Conservation (phyloP, 2,888 invertebrate genomes). For the Drepanosiphum platanoidis region DNA sequence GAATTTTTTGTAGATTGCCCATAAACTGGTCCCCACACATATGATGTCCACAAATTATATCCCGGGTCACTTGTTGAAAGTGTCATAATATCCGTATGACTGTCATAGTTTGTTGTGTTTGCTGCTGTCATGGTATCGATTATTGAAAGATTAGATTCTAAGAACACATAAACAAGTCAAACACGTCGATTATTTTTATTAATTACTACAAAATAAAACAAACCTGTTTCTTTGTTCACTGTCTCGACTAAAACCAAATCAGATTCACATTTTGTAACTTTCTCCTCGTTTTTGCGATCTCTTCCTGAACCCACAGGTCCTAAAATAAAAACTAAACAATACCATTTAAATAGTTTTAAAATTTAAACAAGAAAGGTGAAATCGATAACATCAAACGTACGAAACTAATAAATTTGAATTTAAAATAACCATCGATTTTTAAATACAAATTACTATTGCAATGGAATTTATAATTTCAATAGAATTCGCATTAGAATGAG, state of each 20-base stretch:
- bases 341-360: neutral
- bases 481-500: too few species aligned
- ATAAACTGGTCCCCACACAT: conserved; percentile 52
- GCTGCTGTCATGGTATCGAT: conserved; percentile 11
- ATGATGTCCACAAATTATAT: conserved; percentile 60
- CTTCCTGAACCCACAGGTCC: conserved; percentile 58
- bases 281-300: conserved; percentile 52
- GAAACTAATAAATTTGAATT: neutral
- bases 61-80: conserved; percentile 52
- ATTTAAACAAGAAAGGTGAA: neutral
- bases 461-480: too few species aligned
- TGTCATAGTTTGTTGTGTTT: conserved; percentile 9
- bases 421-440: too few species aligned
- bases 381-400: neutral
- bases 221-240: conserved; percentile 31
- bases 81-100: conserved; percentile 11
- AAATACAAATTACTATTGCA: too few species aligned
- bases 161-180: neutral
- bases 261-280: conserved; percentile 17
- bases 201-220: neutral
- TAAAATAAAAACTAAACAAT: conserved; percentile 21
- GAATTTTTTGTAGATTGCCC: conserved; percentile 45
- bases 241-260: conserved; percentile 32
- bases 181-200: too few species aligned
- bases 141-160: conserved; percentile 31